phyloP scores from a whole-genome alignment of 2,888 invertebrate genomes.

The Hermaeophaga mercurialis region DNA sequence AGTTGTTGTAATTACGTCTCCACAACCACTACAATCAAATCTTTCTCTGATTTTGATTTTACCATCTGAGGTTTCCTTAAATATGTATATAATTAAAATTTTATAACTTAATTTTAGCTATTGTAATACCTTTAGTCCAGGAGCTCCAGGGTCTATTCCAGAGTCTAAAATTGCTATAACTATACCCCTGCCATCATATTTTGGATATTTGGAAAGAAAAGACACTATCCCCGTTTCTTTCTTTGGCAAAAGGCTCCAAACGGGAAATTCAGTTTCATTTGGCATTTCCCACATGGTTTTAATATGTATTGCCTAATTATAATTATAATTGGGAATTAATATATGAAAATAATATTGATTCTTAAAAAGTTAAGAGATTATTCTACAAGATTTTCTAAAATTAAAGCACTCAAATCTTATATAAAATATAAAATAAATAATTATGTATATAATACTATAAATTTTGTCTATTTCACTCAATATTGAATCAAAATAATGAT shows the following conservation, averaged over 20 bases:
- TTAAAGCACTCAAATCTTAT: not conserved
- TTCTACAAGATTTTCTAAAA: not conserved
- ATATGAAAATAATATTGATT: conserved; percentile 3
- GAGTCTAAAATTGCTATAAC: conserved; percentile 97
- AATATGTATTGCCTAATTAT: not conserved
- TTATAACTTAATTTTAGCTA: conserved; percentile 3
- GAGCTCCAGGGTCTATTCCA: conserved; percentile 95
- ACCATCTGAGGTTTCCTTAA: conserved; percentile 84
- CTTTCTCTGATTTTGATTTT: conserved; percentile 92
- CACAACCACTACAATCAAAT: conserved; percentile 94
- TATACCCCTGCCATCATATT: conserved; percentile 89
- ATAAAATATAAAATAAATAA: not conserved
- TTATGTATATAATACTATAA: not conserved
- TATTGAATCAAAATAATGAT: conserved; percentile 4
- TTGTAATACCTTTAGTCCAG: conserved; percentile 83
- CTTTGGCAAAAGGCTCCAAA: conserved; percentile 88
- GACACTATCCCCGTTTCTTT: conserved; percentile 90
- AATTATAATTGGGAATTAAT: conserved; percentile 5
- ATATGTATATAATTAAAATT: conserved; percentile 13
- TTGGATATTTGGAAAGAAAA: conserved; percentile 86
- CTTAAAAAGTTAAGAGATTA: conserved; percentile 4
- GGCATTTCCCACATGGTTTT: conserved; percentile 35
- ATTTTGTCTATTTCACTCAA: not conserved
- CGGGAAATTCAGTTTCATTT: conserved; percentile 67
- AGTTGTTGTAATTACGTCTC: conserved; percentile 92